These are phyloP conservation scores for Clusia tigrina DNA, from an alignment of 2,888 invertebrate genomes.

Conservation along the genomic window DNA sequence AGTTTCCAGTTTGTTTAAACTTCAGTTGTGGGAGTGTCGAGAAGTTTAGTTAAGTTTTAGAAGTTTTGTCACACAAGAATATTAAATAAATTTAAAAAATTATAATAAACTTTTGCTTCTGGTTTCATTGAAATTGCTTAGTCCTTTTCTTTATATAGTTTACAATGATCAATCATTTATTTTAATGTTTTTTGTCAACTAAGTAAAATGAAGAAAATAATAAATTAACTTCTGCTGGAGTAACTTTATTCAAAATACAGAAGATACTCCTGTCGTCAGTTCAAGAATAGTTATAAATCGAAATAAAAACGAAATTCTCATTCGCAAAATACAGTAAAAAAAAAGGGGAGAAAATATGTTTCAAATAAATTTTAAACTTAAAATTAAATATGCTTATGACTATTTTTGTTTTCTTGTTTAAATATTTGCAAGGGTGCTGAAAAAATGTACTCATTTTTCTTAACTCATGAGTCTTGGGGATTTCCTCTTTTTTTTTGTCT, in stretches of 20 bases:
- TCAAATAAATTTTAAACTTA: constrained; percentile 2
- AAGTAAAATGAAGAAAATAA: constrained; percentile 28
- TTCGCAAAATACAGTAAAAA: constrained; percentile 8
- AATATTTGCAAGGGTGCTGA: background rate
- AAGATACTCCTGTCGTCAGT: constrained; percentile 40
- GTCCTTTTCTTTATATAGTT: background rate
- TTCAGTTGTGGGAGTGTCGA: no score
- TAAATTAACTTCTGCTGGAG: constrained; percentile 35
- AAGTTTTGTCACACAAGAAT: no score
- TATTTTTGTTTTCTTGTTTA: background rate
- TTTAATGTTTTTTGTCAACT: constrained; percentile 7
- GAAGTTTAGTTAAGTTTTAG: no score
- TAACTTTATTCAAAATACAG: constrained; percentile 18
- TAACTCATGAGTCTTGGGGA: no score
- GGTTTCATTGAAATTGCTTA: background rate
- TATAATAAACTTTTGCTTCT: background rate
- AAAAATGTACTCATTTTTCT: background rate
- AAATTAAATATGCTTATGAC: background rate
- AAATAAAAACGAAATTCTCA: constrained; percentile 11
- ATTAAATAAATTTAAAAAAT: background rate
- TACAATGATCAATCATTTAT: background rate
- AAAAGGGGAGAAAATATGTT: constrained; percentile 4
- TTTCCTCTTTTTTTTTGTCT: background rate
- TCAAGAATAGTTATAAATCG: constrained; percentile 44
- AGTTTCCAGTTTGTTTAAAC: no score